phyloP scores from a whole-genome alignment of 2,113 vertebrate genomes.

The Oxyura jamaicensis region DNA sequence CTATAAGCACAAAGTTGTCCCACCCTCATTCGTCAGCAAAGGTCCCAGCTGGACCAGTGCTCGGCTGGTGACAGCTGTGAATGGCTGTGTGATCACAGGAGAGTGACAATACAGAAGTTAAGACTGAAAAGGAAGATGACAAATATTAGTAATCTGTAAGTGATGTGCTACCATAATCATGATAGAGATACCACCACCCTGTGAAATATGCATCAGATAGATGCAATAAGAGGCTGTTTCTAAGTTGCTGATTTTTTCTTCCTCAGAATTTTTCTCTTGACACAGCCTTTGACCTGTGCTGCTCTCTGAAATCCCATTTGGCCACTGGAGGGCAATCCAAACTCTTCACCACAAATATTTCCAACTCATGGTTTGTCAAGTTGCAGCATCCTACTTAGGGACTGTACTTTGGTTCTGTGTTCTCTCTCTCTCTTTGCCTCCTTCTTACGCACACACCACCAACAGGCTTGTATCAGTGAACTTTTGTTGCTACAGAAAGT shows the following conservation, averaged over 20 bases:
- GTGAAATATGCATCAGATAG: neutral
- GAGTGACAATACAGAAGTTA: neutral
- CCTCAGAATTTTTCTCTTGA: neutral
- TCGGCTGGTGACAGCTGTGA: neutral
- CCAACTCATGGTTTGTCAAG: neutral
- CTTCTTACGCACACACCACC: neutral
- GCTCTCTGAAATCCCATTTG: neutral
- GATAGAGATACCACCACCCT: neutral
- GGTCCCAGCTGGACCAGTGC: neutral
- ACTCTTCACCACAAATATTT: neutral
- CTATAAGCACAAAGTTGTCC: neutral
- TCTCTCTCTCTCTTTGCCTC: neutral
- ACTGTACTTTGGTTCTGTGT: neutral
- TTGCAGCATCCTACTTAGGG: neutral
- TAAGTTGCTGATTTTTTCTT: neutral
- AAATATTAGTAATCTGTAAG: neutral
- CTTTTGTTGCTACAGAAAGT: neutral
- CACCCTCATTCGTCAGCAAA: rapidly evolving
- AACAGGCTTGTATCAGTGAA: neutral
- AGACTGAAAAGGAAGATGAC: neutral
- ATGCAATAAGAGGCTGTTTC: neutral
- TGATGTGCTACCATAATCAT: neutral
- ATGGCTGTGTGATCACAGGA: neutral
- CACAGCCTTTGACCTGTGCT: neutral
- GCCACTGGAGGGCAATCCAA: slow-evolving; percentile 22